Evolutionary conservation across 2,888 invertebrate genomes (phyloP).

Genomic region (Meiosimyza decipiens): DNA sequence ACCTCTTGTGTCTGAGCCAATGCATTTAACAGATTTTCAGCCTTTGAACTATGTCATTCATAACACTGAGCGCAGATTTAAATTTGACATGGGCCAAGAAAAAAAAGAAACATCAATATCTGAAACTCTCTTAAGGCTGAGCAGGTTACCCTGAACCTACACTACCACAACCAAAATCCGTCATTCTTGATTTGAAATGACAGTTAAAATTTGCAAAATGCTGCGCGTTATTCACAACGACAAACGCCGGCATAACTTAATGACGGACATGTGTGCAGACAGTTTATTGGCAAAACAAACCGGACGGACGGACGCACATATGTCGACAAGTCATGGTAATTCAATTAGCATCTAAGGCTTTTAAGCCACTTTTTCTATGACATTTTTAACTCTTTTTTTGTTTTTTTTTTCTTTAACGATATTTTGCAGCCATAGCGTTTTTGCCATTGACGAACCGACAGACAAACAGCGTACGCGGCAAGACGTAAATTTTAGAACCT

Average conservation of each 20-base stretch:
- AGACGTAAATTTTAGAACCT: background rate
- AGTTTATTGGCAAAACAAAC: background rate
- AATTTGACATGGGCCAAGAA: background rate
- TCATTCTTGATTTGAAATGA: conserved; percentile 7
- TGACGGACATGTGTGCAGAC: background rate
- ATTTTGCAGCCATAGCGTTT: too few species aligned
- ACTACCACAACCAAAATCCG: too few species aligned
- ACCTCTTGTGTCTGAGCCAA: too few species aligned
- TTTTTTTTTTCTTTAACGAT: too few species aligned
- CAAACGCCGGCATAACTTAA: background rate
- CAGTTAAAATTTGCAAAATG: conserved; percentile 18
- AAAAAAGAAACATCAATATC: background rate
- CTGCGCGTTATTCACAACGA: background rate
- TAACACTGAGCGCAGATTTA: too few species aligned
- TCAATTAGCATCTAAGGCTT: background rate
- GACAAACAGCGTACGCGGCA: background rate
- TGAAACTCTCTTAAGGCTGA: too few species aligned
- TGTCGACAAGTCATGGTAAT: conserved; percentile 15
- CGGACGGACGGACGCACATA: background rate
- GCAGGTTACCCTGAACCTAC: too few species aligned
- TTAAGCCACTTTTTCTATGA: background rate
- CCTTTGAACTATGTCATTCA: background rate
- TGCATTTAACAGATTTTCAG: background rate
- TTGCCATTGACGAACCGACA: background rate
- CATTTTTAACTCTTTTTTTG: background rate